A percentile compares a stretch with the other conserved stretches of the same genome.
These are phyloP conservation scores for Eulemur macaco DNA, from an alignment of 2,113 vertebrate species.

Conservation along the genomic window DNA sequence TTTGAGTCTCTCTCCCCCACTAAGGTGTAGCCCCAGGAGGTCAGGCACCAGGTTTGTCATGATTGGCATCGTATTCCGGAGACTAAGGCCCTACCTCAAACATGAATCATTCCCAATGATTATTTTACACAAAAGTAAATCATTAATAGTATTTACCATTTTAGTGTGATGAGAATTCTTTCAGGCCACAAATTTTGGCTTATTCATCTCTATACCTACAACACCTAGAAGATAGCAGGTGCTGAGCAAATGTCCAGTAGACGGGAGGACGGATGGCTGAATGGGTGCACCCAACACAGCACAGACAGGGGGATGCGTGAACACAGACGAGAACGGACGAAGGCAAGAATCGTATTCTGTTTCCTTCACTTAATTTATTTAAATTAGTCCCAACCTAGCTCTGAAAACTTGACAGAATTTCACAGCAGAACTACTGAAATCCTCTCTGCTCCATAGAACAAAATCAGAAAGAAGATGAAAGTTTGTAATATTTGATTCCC, in stretches of 20 bases:
- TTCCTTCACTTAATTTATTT: neutral
- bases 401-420: neutral
- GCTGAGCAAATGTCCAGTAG: neutral
- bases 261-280: neutral
- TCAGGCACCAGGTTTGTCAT: neutral
- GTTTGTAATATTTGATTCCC: neutral
- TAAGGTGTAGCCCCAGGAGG: neutral
- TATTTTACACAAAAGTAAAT: neutral
- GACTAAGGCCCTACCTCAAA: neutral
- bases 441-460: neutral
- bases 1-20: neutral
- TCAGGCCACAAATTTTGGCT: neutral
- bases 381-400: neutral
- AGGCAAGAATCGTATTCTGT: neutral
- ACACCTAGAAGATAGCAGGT: neutral
- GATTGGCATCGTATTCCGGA: neutral
- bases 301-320: too few relatives aligned
- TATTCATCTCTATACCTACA: neutral
- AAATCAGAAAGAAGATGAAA: neutral
- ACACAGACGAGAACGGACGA: neutral
- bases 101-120: neutral
- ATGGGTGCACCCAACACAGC: neutral
- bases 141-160: neutral
- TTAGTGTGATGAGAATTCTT: neutral
- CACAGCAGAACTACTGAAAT: neutral